Percentiles rank a stretch among this genome's conserved stretches.
phyloP scores from a whole-genome alignment of 1,140 invertebrate genomes.

The Caerostris extrusa region DNA sequence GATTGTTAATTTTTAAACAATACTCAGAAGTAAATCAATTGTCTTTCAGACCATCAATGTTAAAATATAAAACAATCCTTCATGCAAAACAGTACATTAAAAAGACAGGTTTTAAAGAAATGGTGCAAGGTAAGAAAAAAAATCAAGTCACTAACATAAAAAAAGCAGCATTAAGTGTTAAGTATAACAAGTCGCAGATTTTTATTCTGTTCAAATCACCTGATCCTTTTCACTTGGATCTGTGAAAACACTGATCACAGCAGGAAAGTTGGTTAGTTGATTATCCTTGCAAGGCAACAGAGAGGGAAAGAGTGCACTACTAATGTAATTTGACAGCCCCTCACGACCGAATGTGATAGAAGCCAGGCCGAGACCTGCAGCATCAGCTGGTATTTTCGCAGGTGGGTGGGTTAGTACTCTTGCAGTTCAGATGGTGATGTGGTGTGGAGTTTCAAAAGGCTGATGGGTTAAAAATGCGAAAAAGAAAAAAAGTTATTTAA shows the following conservation, averaged over 20 bases:
- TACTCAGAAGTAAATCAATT: neutral
- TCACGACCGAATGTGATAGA: conserved; percentile 62
- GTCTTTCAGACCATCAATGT: neutral
- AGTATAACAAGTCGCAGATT: conserved; percentile 55
- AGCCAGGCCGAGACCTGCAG: conserved; percentile 49
- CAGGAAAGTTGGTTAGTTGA: conserved; percentile 72
- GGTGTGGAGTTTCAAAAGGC: conserved; percentile 73
- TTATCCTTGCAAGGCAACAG: conserved; percentile 75
- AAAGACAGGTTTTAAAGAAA: neutral
- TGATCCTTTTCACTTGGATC: conserved; percentile 60
- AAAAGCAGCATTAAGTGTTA: conserved; percentile 72
- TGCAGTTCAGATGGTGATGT: conserved; percentile 68
- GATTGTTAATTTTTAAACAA: neutral
- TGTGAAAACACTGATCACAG: conserved; percentile 62
- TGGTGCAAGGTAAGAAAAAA: conserved; percentile 55
- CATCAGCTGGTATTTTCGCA: conserved; percentile 70
- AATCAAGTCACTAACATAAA: conserved; percentile 55
- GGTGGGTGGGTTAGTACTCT: conserved; percentile 76
- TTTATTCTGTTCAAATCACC: conserved; percentile 65
- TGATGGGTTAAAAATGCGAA: conserved; percentile 76
- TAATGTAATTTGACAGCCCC: conserved; percentile 5
- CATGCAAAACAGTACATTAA: conserved; percentile 59
- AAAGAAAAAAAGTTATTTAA: conserved; percentile 75
- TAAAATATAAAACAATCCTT: conserved; percentile 45
- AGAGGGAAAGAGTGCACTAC: conserved; percentile 56